These are phyloP conservation scores for Antigone vipio DNA, from an alignment of 2,113 vertebrate genomes.

Conservation along the genomic window DNA sequence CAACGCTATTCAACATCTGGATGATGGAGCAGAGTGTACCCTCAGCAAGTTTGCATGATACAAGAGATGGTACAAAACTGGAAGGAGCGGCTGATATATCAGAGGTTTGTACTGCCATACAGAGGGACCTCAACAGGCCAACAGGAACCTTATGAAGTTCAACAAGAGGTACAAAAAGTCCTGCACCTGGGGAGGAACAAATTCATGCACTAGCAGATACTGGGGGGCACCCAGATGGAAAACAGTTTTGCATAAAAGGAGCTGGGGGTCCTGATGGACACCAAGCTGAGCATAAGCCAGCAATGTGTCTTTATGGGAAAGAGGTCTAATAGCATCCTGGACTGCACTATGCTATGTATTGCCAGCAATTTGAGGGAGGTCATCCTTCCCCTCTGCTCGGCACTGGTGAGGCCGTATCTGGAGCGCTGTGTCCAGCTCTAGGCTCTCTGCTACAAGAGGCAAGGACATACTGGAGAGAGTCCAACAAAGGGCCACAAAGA, in stretches of 20 bases:
- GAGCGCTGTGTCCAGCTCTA: background rate
- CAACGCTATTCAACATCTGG: background rate
- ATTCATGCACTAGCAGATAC: fast-evolving
- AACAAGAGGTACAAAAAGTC: background rate
- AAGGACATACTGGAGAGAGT: background rate
- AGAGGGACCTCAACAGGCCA: background rate
- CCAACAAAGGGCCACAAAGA: background rate
- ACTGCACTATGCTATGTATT: background rate
- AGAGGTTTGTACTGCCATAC: background rate
- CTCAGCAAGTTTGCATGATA: background rate
- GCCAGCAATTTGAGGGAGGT: background rate
- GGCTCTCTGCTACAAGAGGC: too few relatives aligned
- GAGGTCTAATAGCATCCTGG: background rate
- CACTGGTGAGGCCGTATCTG: background rate
- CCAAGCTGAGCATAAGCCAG: background rate
- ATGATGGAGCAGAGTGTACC: background rate
- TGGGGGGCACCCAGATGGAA: background rate
- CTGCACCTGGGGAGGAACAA: background rate
- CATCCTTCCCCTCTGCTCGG: background rate
- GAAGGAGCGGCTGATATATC: too few relatives aligned
- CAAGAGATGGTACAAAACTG: background rate
- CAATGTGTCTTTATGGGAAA: background rate
- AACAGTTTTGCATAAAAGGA: background rate
- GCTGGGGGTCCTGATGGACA: background rate
- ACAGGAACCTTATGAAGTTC: background rate